Conservation (phyloP, 1,140 invertebrate genomes). For the Heliconius eleuchia region DNA sequence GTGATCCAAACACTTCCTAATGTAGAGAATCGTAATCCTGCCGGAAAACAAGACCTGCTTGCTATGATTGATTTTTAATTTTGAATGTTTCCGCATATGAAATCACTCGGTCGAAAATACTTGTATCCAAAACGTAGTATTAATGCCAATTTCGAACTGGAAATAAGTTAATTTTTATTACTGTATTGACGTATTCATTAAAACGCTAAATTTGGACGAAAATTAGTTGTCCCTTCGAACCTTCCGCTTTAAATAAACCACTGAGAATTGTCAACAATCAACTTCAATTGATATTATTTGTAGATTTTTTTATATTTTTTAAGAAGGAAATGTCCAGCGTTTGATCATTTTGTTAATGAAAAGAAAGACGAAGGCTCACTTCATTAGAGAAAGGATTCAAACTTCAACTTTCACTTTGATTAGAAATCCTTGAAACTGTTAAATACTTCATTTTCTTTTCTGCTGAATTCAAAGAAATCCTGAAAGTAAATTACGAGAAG, state of each 20-base stretch:
- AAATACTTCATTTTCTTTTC: not conserved
- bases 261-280: not conserved
- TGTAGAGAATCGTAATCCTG: conserved; percentile 61
- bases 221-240: conserved; percentile 3
- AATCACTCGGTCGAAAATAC: conserved; percentile 63
- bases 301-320: not conserved
- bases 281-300: not conserved
- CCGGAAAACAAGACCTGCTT: conserved; percentile 57
- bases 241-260: conserved; percentile 17
- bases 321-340: not conserved
- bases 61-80: conserved; percentile 59
- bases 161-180: conserved; percentile 51
- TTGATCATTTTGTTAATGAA: conserved; percentile 1
- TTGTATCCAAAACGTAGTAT: conserved; percentile 46
- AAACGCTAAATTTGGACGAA: conserved; percentile 25
- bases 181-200: conserved; percentile 34
- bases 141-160: conserved; percentile 46
- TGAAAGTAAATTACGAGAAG: not conserved
- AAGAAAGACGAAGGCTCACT: conserved; percentile 3
- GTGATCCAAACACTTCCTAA: conserved; percentile 65
- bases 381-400: not conserved
- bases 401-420: conserved; percentile 17
- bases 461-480: not conserved
- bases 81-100: conserved; percentile 67
- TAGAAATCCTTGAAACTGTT: conserved; percentile 11